Base-by-base conservation (phyloP, 2,113 vertebrate genomes). In the Opisthocomus hoazin region DNA sequence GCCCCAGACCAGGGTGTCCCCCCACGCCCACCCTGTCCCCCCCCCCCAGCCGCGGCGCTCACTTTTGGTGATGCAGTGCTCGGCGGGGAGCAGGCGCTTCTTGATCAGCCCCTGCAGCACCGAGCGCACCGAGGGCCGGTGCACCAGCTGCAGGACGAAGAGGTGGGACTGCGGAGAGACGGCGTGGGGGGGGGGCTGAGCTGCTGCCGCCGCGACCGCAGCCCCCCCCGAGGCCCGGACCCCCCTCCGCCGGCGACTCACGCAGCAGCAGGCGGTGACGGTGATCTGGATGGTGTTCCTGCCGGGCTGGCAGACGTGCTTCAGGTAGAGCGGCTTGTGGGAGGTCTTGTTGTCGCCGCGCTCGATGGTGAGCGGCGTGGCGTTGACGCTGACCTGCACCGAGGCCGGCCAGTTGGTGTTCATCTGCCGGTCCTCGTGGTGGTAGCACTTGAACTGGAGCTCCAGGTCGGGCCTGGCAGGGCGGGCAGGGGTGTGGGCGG, bases 391-490 rank as follows among this genome's bases (percentile, higher is more conserved):
- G 87, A 99, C 99, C 95, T 99, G 99, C 64, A 99, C 99, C 0
- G 99, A 99, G 11, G 99, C 99, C 0, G 99, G 99, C 99, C 99
- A 99, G 98, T 99, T 99, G 37, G 99, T 99, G 97, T 99, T 99
- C 99, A 99, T 99, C 97, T 99, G 99, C 53, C 99, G 96, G 98
- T 99, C 99, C 94, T 99, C 99, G 0, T 99, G 99, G 96, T 99
- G 99, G 96, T 99, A 99, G 96, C 99, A 99, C 96, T 99, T 99
- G 89, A 99, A 99, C 98, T 99, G 99, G 94, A 99, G 97, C 97
- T 99, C 99, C 96, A 99, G 96, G 81, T 99, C 99, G 1, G 99
- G 99, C 97, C 99, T 99, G 97, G 56, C 22, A 24, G 84, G 81
- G 66, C 45, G 64, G 84, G 83, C 15, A 20, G 7, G 34, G n/a